Conservation (phyloP, 2,888 invertebrate genomes). For the Oscheius onirici region DNA sequence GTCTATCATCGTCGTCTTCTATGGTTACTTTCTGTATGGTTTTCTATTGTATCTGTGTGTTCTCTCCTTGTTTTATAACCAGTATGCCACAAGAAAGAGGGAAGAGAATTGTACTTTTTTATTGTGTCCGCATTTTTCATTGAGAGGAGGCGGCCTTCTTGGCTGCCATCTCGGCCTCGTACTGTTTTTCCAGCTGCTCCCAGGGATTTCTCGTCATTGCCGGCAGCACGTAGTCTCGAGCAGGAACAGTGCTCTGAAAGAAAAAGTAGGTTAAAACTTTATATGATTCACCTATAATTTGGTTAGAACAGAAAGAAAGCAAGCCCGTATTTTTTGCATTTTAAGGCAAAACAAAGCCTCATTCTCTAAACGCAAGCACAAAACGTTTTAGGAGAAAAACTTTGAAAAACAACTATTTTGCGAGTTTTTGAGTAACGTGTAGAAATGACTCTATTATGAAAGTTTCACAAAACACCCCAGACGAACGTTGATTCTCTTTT, state of each 20-base stretch:
- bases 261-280: constrained; percentile 16
- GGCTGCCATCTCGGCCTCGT: constrained; percentile 7
- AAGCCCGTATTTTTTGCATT: too few relatives aligned
- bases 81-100: neutral
- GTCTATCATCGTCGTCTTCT: neutral
- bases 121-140: neutral
- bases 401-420: too few relatives aligned
- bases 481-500: too few relatives aligned
- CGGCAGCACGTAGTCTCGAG: constrained; percentile 39
- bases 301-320: too few relatives aligned
- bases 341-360: too few relatives aligned
- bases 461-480: too few relatives aligned
- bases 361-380: too few relatives aligned
- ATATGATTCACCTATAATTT: too few relatives aligned
- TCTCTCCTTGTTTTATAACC: neutral
- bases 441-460: too few relatives aligned
- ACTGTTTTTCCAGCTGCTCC: constrained; percentile 37
- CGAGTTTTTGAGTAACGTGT: too few relatives aligned
- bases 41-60: neutral
- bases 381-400: too few relatives aligned
- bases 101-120: neutral
- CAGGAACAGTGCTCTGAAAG: neutral
- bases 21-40: constrained; percentile 4
- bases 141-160: neutral
- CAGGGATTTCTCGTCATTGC: constrained; percentile 47